phyloP scores from a whole-genome alignment of 2,888 invertebrate species.

The Cerastoderma edule region DNA sequence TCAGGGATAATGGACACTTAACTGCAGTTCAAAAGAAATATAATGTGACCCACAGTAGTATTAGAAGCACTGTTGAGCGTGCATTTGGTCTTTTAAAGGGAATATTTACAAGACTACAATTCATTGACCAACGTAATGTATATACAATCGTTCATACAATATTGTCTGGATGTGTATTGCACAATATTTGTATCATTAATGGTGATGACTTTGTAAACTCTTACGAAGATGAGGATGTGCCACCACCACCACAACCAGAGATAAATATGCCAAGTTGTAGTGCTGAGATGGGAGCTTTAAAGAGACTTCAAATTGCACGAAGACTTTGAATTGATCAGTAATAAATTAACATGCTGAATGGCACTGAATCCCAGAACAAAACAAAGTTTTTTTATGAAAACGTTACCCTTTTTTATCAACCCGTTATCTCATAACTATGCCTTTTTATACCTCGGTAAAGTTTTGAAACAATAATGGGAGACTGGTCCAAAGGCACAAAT shows the following conservation, averaged over 20 bases:
- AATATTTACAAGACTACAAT: constrained; percentile 28
- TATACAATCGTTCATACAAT: constrained; percentile 23
- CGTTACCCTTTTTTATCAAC: too few species aligned
- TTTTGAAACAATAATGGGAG: too few species aligned
- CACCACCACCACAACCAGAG: background rate
- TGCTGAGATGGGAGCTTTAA: constrained; percentile 10
- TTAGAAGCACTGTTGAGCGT: constrained; percentile 26
- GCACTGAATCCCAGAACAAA: too few species aligned
- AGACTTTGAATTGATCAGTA: too few species aligned
- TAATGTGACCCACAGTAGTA: constrained; percentile 20
- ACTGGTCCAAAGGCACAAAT: too few species aligned
- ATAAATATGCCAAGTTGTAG: background rate
- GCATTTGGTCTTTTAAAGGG: constrained; percentile 32
- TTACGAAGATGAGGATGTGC: constrained; percentile 10
- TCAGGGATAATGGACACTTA: constrained; percentile 39
- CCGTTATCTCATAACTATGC: too few species aligned
- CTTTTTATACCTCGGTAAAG: too few species aligned
- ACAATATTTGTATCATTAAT: constrained; percentile 33
- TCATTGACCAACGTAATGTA: constrained; percentile 13
- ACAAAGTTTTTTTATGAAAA: too few species aligned
- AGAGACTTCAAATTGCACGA: constrained; percentile 22
- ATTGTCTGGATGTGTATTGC: constrained; percentile 18
- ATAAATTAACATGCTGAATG: too few species aligned
- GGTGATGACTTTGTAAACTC: constrained; percentile 11
- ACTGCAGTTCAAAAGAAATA: constrained; percentile 7